These are phyloP conservation scores for Melanaphis sacchari DNA, from an alignment of 1,140 invertebrate genomes.

Conservation along the genomic window DNA sequence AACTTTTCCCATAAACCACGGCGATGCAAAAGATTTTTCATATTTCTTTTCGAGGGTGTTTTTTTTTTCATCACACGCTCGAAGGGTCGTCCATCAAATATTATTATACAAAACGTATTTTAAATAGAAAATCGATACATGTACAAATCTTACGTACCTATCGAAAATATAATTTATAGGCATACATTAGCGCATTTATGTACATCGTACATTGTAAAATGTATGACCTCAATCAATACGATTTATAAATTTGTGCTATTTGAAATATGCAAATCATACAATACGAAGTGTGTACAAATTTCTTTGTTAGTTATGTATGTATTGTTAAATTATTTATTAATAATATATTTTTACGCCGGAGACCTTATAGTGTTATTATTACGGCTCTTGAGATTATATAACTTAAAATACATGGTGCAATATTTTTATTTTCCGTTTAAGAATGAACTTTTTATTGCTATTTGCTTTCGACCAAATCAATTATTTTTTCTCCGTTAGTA, in stretches of 20 bases:
- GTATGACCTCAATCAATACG: background rate
- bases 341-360: background rate
- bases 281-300: background rate
- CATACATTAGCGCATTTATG: background rate
- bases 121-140: conserved; percentile 7
- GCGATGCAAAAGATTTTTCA: conserved; percentile 37
- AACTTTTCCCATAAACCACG: conserved; percentile 34
- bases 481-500: conserved; percentile 26
- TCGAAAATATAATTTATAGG: background rate
- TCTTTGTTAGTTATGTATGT: background rate
- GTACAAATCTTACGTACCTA: background rate
- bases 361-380: background rate
- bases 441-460: conserved; percentile 13
- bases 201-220: no score
- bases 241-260: background rate
- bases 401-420: background rate
- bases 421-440: conserved; percentile 15
- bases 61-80: background rate
- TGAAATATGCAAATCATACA: background rate
- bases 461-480: background rate
- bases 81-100: background rate
- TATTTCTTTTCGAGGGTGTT: conserved; percentile 27
- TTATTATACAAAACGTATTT: conserved; percentile 30
- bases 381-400: background rate
- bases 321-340: background rate